Base-by-base conservation (phyloP, 2,888 invertebrate genomes). In the Heliconius ismenius region DNA sequence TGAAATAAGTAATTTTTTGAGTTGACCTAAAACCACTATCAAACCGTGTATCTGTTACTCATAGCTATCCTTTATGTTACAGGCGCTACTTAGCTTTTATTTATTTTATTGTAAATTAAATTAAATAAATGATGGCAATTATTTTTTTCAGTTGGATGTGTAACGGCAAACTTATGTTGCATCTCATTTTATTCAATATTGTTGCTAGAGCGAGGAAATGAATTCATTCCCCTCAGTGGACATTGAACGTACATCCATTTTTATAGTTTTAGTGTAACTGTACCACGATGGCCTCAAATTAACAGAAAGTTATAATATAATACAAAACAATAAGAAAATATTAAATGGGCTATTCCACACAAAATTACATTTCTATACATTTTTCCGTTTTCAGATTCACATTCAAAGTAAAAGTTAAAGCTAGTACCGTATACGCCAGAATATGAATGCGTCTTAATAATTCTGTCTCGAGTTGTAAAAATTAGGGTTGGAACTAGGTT, bases 371-470 rank as follows among this genome's bases (percentile, higher is more conserved):
- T n/a, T 39, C 39, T 39, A 67, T 67, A 67, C 39, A 67, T 67
- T 67, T 67, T 67, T 39, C 67, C 39, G 67, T 67, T 39, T 18
- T n/a, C 65, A 36, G 11, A 26, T 36, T 13, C 65, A 65, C 15
- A 65, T 65, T 24, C 18, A 39, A 67, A 39, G 39, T 39, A 24
- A 21, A 58, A 36, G 64, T 26, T 28, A 21, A 69, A 70, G 70
- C 69, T 15, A 32, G 69, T 21, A 11, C 54, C 54, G 32, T 58
- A 32, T 70, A 58, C 58, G 58, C n/a, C n/a, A n/a, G 70, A 58
- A 58, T 70, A 58, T 70, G 70, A 70, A 70, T 58, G 70, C 70
- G 70, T 70, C 70, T 70, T 70, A 70, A 70, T 70, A 70, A 70
- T 70, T 70, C 70, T 70, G 70, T n/a, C 32, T 70, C 58, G 32